Conservation (phyloP, 2,888 invertebrate species). For the Onchidella celtica region DNA sequence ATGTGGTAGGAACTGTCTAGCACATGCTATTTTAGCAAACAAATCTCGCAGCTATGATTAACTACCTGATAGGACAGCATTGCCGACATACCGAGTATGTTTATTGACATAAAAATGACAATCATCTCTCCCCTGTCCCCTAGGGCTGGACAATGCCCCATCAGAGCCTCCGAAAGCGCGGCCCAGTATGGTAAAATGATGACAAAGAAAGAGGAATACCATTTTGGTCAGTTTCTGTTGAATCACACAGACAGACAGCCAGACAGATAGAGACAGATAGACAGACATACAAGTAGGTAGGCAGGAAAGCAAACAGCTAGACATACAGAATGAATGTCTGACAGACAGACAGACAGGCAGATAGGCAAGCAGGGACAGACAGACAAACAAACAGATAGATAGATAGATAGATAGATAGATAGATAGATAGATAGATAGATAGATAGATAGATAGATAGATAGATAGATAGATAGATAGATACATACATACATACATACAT, state of each 20-base stretch:
- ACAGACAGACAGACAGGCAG: background rate
- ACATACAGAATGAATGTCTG: background rate
- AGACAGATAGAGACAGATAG: slow-evolving; percentile 1
- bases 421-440: too few species aligned
- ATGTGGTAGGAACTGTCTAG: too few species aligned
- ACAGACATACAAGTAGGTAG: background rate
- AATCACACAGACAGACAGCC: slow-evolving; percentile 15
- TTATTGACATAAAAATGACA: background rate
- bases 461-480: background rate
- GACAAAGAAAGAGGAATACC: too few species aligned
- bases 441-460: too few species aligned
- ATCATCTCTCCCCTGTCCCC: background rate
- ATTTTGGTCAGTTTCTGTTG: too few species aligned
- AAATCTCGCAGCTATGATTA: slow-evolving; percentile 2
- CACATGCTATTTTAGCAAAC: background rate
- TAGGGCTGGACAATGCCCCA: too few species aligned
- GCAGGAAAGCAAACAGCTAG: slow-evolving; percentile 5
- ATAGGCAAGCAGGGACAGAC: too few species aligned
- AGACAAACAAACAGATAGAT: too few species aligned
- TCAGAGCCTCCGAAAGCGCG: too few species aligned
- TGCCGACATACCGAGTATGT: background rate
- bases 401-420: too few species aligned
- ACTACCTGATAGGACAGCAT: background rate
- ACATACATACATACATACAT: slow-evolving; percentile 4
- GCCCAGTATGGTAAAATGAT: too few species aligned